Percentiles rank a stretch among this genome's conserved stretches.
These are phyloP conservation scores for Limnephilus marmoratus DNA, from an alignment of 2,888 invertebrate genomes.

Conservation along the genomic window DNA sequence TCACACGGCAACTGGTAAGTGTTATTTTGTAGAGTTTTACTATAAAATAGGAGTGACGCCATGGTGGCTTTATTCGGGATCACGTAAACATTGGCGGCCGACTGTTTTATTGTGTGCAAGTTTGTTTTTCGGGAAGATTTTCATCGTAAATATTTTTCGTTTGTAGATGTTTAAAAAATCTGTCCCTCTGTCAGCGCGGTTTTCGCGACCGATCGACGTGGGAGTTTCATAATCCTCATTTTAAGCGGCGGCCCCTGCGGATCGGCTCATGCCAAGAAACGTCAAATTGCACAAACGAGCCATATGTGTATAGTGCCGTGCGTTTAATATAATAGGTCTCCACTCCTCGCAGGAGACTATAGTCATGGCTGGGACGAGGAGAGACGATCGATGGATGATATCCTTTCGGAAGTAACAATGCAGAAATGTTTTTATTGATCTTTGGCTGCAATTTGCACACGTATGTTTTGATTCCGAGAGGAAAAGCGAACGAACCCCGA, in stretches of 20 bases:
- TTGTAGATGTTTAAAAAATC: constrained; percentile 22
- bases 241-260: constrained; percentile 74
- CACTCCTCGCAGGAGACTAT: constrained; percentile 13
- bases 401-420: constrained; percentile 15
- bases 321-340: constrained; percentile 20
- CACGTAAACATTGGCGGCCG: constrained; percentile 77
- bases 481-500: constrained; percentile 10
- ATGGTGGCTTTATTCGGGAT: constrained; percentile 81
- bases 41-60: constrained; percentile 76
- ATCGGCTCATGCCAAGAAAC: constrained; percentile 76
- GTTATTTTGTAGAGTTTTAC: constrained; percentile 66
- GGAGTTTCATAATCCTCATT: constrained; percentile 70
- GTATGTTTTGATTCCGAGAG: constrained; percentile 56
- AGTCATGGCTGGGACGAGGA: constrained; percentile 15
- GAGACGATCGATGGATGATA: constrained; percentile 22
- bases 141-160: constrained; percentile 28
- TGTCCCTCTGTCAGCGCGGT: not conserved
- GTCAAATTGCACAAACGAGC: constrained; percentile 73
- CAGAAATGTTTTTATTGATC: constrained; percentile 58
- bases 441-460: constrained; percentile 49
- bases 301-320: constrained; percentile 59
- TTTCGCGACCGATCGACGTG: constrained; percentile 28
- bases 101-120: constrained; percentile 56
- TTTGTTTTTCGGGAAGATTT: constrained; percentile 48
- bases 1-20: constrained; percentile 81